Conservation (phyloP, 2,113 vertebrate genomes). For the Phylloscopus whistleri region DNA sequence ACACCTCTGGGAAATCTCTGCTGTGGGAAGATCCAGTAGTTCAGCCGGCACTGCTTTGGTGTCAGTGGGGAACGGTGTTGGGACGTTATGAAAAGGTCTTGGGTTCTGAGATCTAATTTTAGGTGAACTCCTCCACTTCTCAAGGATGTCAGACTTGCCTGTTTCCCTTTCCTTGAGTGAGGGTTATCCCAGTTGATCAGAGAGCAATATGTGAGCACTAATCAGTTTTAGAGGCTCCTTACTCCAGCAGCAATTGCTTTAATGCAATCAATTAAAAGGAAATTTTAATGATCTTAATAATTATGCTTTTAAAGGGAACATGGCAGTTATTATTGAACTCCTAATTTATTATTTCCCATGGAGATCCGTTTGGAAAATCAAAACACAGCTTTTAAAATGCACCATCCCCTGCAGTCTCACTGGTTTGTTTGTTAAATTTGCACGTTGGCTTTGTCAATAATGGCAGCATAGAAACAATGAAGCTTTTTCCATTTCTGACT, state of each 20-base stretch:
- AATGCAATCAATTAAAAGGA: slow-evolving; percentile 20
- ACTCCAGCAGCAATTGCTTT: not conserved
- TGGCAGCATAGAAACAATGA: not conserved
- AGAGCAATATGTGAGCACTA: not conserved
- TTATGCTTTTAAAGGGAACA: slow-evolving; percentile 12
- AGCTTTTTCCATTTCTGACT: not conserved
- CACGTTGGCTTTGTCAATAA: not conserved
- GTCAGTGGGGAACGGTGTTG: not conserved
- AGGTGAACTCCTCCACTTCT: not conserved
- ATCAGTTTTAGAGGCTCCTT: not conserved
- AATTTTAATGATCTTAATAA: slow-evolving; percentile 25
- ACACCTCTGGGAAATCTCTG: not conserved
- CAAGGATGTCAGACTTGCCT: not conserved
- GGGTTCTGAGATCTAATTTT: not conserved
- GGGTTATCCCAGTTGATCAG: not conserved
- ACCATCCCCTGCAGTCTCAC: not conserved
- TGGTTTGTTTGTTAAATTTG: not conserved
- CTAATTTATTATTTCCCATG: not conserved
- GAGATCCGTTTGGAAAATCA: not conserved
- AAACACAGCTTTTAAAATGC: not conserved
- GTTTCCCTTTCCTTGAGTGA: not conserved
- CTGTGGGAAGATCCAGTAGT: not conserved
- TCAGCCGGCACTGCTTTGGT: not conserved
- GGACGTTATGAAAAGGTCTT: not conserved
- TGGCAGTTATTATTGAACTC: not conserved